phyloP scores from a whole-genome alignment of 2,797 vertebrate genomes.

The Coccyzus lansbergi region DNA sequence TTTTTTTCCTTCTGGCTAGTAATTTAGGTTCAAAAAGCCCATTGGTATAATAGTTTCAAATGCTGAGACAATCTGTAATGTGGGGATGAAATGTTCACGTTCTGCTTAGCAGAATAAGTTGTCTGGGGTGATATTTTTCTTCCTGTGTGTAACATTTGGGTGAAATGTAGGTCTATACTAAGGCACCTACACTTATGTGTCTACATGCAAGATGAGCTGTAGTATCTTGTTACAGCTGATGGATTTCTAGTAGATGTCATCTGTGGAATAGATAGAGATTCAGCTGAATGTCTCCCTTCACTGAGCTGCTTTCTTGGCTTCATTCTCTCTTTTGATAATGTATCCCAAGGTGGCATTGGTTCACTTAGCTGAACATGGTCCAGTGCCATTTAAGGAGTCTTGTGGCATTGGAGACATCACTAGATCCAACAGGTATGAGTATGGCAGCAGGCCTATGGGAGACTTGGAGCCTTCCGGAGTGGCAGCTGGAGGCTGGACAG shows the following conservation, averaged over 20 bases:
- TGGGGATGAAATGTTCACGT: background rate
- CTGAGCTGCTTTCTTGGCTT: background rate
- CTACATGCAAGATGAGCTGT: background rate
- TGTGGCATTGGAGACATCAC: background rate
- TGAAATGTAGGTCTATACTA: background rate
- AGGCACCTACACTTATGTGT: background rate
- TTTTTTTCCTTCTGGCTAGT: background rate
- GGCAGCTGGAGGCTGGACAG: background rate
- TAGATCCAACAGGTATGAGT: background rate
- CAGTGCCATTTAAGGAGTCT: background rate
- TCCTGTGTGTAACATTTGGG: background rate
- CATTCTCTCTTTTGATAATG: background rate
- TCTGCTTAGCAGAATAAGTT: background rate
- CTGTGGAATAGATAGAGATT: background rate
- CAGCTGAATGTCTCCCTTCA: background rate
- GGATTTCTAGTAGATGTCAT: background rate
- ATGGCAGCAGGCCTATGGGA: background rate
- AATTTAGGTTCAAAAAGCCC: background rate
- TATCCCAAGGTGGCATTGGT: background rate
- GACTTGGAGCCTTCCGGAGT: background rate
- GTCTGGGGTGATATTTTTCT: background rate
- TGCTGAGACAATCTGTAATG: background rate
- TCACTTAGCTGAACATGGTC: background rate
- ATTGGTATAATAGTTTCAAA: rapidly evolving
- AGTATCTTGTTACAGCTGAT: rapidly evolving